A percentile compares a stretch with the other conserved stretches of the same genome.
Evolutionary conservation across 2,797 vertebrate genomes (phyloP).

Genomic region (Balearica regulorum): DNA sequence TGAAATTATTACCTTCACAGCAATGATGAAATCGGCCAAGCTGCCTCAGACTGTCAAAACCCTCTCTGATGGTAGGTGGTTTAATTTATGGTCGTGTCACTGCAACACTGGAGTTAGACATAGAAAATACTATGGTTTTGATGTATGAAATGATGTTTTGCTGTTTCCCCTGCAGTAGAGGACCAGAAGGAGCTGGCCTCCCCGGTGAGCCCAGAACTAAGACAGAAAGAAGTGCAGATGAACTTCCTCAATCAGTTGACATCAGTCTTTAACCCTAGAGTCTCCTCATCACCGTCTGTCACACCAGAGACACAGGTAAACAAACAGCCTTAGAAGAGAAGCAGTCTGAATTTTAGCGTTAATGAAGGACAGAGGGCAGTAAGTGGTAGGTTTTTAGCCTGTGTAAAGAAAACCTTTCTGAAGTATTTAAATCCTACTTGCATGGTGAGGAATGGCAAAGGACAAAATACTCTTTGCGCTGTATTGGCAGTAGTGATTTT

Average conservation of each 20-base stretch:
- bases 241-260: slow-evolving; percentile 98
- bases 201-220: slow-evolving; percentile 90
- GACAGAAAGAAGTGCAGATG: slow-evolving; percentile 98
- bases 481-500: neutral
- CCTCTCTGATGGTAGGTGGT: slow-evolving; percentile 89
- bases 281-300: slow-evolving; percentile 78
- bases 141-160: neutral
- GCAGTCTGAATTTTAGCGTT: neutral
- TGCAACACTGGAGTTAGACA: neutral
- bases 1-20: slow-evolving; percentile 98
- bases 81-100: neutral
- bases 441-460: neutral
- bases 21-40: slow-evolving; percentile 99
- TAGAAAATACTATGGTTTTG: neutral
- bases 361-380: neutral
- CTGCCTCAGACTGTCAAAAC: slow-evolving; percentile 98
- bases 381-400: neutral
- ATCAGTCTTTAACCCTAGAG: slow-evolving; percentile 94
- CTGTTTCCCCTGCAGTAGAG: slow-evolving; percentile 81
- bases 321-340: neutral
- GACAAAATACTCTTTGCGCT: neutral
- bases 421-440: neutral
- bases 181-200: slow-evolving; percentile 95
- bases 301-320: slow-evolving; percentile 81
- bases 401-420: neutral